phyloP scores from a whole-genome alignment of 1,140 invertebrate genomes.

The Pachyrhynchus sulphureomaculatus region DNA sequence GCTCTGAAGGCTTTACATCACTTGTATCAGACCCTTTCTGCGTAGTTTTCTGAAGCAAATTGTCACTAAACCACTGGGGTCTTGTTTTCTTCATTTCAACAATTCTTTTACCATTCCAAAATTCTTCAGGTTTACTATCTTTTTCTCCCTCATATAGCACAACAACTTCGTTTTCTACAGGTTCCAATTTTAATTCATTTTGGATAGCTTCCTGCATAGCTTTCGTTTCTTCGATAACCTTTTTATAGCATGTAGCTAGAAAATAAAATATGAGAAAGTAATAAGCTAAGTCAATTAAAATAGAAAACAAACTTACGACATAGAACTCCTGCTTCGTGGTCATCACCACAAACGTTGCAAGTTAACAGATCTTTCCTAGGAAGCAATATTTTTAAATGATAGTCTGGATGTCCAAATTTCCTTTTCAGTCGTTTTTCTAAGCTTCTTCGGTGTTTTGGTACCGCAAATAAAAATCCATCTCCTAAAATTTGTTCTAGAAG shows the following conservation, averaged over 20 bases:
- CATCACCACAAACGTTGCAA: constrained; percentile 78
- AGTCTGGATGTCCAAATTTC: constrained; percentile 68
- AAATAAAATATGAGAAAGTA: constrained; percentile 28
- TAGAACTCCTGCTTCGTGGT: constrained; percentile 71
- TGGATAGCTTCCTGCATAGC: constrained; percentile 74
- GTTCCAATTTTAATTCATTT: constrained; percentile 65
- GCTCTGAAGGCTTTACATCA: constrained; percentile 70
- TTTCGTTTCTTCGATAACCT: constrained; percentile 76
- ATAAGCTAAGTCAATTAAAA: background rate
- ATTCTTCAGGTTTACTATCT: constrained; percentile 54
- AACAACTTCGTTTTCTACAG: constrained; percentile 80
- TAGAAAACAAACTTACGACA: constrained; percentile 67
- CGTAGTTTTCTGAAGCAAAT: constrained; percentile 76
- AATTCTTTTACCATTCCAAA: constrained; percentile 65
- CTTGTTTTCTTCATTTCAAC: constrained; percentile 73
- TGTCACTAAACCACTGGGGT: constrained; percentile 78
- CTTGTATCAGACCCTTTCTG: constrained; percentile 63
- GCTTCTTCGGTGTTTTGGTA: constrained; percentile 74
- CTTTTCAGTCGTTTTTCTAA: constrained; percentile 71
- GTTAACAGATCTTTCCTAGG: constrained; percentile 73
- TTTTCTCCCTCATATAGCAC: constrained; percentile 82
- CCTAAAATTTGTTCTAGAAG: constrained; percentile 62
- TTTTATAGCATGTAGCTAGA: constrained; percentile 77
- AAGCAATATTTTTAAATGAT: constrained; percentile 65
- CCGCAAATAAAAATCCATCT: constrained; percentile 78